Evolutionary conservation across 2,888 invertebrate species (phyloP).

Genomic region (Oconnorella tubifera): DNA sequence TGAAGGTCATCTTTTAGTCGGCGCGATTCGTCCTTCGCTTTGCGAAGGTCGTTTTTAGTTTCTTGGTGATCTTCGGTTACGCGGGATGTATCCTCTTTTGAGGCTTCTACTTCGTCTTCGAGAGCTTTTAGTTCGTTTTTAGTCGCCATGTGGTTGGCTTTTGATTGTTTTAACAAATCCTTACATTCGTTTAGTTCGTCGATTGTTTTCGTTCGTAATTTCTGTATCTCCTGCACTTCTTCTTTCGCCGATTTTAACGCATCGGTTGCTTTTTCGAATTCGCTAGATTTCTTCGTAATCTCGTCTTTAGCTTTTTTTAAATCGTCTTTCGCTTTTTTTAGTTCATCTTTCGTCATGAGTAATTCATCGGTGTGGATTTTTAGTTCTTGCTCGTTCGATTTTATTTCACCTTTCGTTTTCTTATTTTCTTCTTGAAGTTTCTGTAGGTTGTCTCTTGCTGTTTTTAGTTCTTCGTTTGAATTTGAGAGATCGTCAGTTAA

Average conservation of each 20-base stretch:
- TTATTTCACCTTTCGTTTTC: not conserved
- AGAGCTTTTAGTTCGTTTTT: slow-evolving; percentile 21
- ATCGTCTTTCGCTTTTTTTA: slow-evolving; percentile 5
- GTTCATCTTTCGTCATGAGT: not conserved
- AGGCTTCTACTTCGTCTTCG: slow-evolving; percentile 8
- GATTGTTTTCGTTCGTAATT: slow-evolving; percentile 4
- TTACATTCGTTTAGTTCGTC: slow-evolving; percentile 15
- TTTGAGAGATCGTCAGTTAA: slow-evolving; percentile 10
- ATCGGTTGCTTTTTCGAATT: slow-evolving; percentile 5
- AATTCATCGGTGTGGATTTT: slow-evolving; percentile 5
- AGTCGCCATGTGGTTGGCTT: slow-evolving; percentile 2
- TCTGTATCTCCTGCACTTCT: slow-evolving; percentile 13
- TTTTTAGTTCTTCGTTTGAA: not conserved
- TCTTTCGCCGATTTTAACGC: slow-evolving; percentile 14
- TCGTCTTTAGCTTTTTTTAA: slow-evolving; percentile 8
- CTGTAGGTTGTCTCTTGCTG: slow-evolving; percentile 12
- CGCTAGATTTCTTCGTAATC: slow-evolving; percentile 11
- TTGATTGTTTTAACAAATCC: slow-evolving; percentile 10
- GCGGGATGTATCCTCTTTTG: slow-evolving; percentile 10
- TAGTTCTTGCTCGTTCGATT: not conserved
- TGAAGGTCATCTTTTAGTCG: slow-evolving; percentile 18
- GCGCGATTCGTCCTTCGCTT: slow-evolving; percentile 14
- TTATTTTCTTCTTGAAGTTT: slow-evolving; percentile 12
- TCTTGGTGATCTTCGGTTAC: slow-evolving; percentile 13
- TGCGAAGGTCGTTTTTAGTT: slow-evolving; percentile 12